Conservation (phyloP, 2,113 vertebrate genomes). For the Prunella fulvescens region DNA sequence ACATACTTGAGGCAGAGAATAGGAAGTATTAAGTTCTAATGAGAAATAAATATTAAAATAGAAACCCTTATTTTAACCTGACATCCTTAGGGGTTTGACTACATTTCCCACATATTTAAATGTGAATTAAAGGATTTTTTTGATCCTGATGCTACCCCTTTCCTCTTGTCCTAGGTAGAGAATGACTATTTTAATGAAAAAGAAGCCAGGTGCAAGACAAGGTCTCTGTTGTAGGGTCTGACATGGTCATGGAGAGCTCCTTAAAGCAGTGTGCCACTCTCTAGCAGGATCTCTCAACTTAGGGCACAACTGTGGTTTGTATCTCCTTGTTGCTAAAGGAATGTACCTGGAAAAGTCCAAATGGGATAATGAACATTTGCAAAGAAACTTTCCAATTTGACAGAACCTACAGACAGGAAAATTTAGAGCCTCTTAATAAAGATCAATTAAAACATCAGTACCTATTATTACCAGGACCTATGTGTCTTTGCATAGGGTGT, state of each 20-base stretch:
- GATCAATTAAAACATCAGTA: background rate
- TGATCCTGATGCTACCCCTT: background rate
- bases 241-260: background rate
- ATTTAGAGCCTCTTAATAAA: background rate
- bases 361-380: background rate
- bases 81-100: background rate
- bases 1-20: background rate
- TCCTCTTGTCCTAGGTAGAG: background rate
- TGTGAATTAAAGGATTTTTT: background rate
- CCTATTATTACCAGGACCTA: rapidly evolving
- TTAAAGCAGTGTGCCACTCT: background rate
- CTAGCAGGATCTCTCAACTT: no score
- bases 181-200: background rate
- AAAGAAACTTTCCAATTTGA: background rate
- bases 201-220: background rate
- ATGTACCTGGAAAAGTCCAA: background rate
- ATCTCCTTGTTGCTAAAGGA: background rate
- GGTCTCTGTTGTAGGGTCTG: background rate
- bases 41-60: background rate
- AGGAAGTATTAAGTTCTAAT: background rate
- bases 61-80: slow-evolving; percentile 11
- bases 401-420: background rate
- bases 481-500: background rate
- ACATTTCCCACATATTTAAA: background rate
- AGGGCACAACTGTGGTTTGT: background rate